Evolutionary conservation across 2,888 invertebrate genomes (phyloP), one percentile per base, ranked within the genome.

Genomic region (Malthinus flaveolus): DNA sequence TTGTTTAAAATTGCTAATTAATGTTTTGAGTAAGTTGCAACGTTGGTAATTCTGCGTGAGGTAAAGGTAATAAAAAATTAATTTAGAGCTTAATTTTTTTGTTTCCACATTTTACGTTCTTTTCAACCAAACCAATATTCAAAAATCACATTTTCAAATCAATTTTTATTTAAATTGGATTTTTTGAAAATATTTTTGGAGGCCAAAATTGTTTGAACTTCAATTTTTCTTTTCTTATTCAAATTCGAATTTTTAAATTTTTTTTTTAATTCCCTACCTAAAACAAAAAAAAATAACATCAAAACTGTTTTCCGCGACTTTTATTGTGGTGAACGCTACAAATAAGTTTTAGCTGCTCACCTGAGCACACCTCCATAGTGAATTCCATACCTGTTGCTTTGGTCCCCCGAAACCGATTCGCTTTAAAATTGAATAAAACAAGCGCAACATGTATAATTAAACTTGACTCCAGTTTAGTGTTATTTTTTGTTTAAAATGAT

Each of bases 401-500:
- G 39, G 23, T 15, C 7, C 23, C 23, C 23, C 23, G 2, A 23
- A 23, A 23, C 5, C 23, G 2, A 23, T 23, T n/a, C n/a, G n/a
- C n/a, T n/a, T n/a, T 23, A 23, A 23, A 35, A 3, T 35, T 35
- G n/a, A 35, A 33, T 33, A 23, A 23, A 23, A 23, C 23, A 23
- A 23, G 5, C 33, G 10, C n/a, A 35, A 35, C 3, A 35, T 35
- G 10, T 35, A 3, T 35, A 35, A 1, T 10, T 15, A 34, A 33
- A 34, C 31, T 32, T 36, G 12, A 53, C 8, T n/a, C 32, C 32
- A 34, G 36, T 49, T 12, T 9, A 12, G 34, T 45, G 23, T 5
- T 9, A 8, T 15, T 10, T 15, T n/a, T 6, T 15, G 13, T 15
- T 9, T 15, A 42, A 42, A 71, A 91, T 90, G 90, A 87, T 89